These are phyloP conservation scores for Melipona quadrifasciata DNA, from an alignment of 1,140 invertebrate species.

Conservation along the genomic window DNA sequence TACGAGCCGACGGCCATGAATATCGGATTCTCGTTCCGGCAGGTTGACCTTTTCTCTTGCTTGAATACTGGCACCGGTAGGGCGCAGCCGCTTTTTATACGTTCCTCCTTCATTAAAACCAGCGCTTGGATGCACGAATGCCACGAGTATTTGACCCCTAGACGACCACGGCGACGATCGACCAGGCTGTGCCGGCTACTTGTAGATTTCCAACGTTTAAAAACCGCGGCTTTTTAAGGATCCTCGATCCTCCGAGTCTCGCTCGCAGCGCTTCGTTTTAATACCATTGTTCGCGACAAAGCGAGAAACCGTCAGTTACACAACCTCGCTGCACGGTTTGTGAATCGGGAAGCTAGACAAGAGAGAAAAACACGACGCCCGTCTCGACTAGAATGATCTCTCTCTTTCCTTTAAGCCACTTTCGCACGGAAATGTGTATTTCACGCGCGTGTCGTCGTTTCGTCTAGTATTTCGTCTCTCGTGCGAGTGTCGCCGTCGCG, in stretches of 20 bases:
- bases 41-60: slow-evolving; percentile 11
- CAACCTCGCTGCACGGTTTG: background rate
- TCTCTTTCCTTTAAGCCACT: background rate
- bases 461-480: too few relatives aligned
- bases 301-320: background rate
- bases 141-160: background rate
- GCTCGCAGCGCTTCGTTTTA: background rate
- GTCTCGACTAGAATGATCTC: background rate
- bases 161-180: background rate
- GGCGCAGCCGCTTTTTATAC: background rate
- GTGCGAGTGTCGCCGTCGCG: too few relatives aligned
- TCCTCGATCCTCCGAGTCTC: slow-evolving; percentile 8
- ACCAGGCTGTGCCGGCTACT: background rate
- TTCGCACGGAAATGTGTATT: background rate
- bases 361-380: background rate
- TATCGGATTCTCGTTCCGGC: slow-evolving; percentile 38
- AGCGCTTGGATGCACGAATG: background rate
- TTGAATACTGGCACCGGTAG: background rate
- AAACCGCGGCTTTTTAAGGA: background rate
- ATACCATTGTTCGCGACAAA: slow-evolving; percentile 6
- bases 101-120: slow-evolving; percentile 10
- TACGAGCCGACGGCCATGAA: slow-evolving; percentile 32
- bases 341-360: background rate
- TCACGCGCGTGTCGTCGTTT: too few relatives aligned
- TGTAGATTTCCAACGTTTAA: background rate